Conservation (phyloP, 2,797 vertebrate species). For the Pangasius krempfi region DNA sequence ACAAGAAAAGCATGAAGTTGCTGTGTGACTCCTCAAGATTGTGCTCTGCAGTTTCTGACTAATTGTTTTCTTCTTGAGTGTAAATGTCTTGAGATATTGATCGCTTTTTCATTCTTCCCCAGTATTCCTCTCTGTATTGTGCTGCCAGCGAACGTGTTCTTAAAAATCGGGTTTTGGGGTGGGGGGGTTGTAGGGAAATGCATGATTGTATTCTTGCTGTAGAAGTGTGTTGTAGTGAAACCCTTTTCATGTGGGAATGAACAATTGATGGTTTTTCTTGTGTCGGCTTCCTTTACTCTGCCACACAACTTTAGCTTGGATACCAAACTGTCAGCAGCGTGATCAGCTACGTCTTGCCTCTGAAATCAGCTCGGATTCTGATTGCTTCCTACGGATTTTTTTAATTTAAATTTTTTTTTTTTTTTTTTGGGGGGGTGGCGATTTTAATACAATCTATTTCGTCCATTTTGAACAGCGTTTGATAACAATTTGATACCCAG, state of each 20-base stretch:
- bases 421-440: too few relatives aligned
- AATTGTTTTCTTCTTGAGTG: conserved; percentile 68
- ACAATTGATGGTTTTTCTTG: conserved; percentile 57
- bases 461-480: neutral
- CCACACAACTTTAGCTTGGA: conserved; percentile 17
- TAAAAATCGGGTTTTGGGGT: conserved; percentile 10
- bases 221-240: conserved; percentile 69
- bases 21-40: conserved; percentile 67
- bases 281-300: conserved; percentile 55
- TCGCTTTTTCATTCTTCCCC: conserved; percentile 55
- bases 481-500: neutral
- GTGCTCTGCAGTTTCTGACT: conserved; percentile 65
- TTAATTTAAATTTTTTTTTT: neutral
- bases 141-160: conserved; percentile 62
- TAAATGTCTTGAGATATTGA: conserved; percentile 66
- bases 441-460: neutral
- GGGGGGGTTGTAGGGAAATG: conserved; percentile 57
- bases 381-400: neutral
- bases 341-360: neutral
- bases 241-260: conserved; percentile 62
- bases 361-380: neutral
- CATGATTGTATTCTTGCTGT: conserved; percentile 71
- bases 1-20: conserved; percentile 55
- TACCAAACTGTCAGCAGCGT: neutral
- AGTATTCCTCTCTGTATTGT: conserved; percentile 64